Evolutionary conservation across 2,888 invertebrate genomes (phyloP).

Genomic region (Phragmatobia fuliginosa): DNA sequence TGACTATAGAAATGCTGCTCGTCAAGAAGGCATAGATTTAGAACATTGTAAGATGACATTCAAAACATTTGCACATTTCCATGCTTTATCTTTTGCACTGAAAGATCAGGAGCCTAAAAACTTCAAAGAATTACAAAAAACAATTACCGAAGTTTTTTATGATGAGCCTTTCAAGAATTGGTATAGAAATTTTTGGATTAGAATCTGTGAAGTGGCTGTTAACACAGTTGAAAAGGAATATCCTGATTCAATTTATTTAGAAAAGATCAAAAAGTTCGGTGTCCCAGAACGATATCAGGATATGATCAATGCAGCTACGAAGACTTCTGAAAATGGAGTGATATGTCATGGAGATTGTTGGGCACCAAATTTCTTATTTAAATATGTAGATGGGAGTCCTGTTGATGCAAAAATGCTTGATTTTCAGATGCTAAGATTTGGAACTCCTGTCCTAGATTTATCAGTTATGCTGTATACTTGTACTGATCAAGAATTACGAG

Average conservation of each 20-base stretch:
- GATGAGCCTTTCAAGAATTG: slow-evolving; percentile 83
- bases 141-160: slow-evolving; percentile 87
- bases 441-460: slow-evolving; percentile 87
- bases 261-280: slow-evolving; percentile 84
- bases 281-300: slow-evolving; percentile 83
- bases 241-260: slow-evolving; percentile 86
- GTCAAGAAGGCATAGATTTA: slow-evolving; percentile 83
- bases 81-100: slow-evolving; percentile 87
- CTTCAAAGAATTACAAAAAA: slow-evolving; percentile 74
- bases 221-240: slow-evolving; percentile 89
- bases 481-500: slow-evolving; percentile 86
- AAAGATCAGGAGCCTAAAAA: slow-evolving; percentile 83
- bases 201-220: slow-evolving; percentile 83
- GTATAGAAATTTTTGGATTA: slow-evolving; percentile 85
- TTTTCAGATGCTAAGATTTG: slow-evolving; percentile 89
- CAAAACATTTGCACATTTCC: slow-evolving; percentile 85
- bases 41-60: slow-evolving; percentile 82
- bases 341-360: slow-evolving; percentile 91
- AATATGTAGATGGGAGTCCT: slow-evolving; percentile 63
- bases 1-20: slow-evolving; percentile 75
- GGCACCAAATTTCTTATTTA: slow-evolving; percentile 90
- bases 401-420: slow-evolving; percentile 88
- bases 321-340: slow-evolving; percentile 78
- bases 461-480: slow-evolving; percentile 86
- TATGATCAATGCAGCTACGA: slow-evolving; percentile 74